These are phyloP conservation scores for Phoronis australis DNA, from an alignment of 2,888 invertebrate species.

Conservation along the genomic window DNA sequence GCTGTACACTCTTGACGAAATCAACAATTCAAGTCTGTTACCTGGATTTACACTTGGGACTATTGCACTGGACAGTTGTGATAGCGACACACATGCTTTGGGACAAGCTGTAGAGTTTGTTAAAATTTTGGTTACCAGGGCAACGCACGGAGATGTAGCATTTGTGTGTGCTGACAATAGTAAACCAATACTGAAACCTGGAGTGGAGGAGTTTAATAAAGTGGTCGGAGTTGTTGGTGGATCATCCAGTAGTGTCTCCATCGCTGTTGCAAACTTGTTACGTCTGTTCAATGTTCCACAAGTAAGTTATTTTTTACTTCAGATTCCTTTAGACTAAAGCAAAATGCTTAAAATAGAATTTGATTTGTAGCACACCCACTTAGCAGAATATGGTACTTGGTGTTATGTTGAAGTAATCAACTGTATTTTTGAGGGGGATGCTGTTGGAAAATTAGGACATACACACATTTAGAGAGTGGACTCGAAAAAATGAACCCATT, in stretches of 20 bases:
- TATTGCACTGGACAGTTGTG: slow-evolving; percentile 62
- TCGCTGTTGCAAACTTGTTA: slow-evolving; percentile 58
- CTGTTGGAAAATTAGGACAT: too few relatives aligned
- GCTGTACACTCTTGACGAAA: slow-evolving; percentile 64
- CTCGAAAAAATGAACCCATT: too few relatives aligned
- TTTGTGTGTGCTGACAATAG: neutral
- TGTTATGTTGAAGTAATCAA: too few relatives aligned
- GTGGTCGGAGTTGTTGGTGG: slow-evolving; percentile 59
- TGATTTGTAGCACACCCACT: too few relatives aligned
- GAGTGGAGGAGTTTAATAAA: slow-evolving; percentile 34
- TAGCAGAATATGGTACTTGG: too few relatives aligned
- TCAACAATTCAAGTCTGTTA: slow-evolving; percentile 59
- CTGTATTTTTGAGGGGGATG: too few relatives aligned
- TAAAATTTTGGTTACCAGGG: neutral
- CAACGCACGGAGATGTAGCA: neutral
- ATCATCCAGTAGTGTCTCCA: slow-evolving; percentile 58
- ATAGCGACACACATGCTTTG: slow-evolving; percentile 64
- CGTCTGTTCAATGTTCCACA: slow-evolving; percentile 58
- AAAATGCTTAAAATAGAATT: too few relatives aligned
- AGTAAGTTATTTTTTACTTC: slow-evolving; percentile 25
- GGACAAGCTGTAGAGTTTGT: slow-evolving; percentile 55
- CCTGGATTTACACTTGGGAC: slow-evolving; percentile 64
- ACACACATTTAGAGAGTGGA: too few relatives aligned
- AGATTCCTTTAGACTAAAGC: too few relatives aligned
- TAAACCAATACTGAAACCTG: neutral